phyloP scores from a whole-genome alignment of 2,797 vertebrate species.

The Tiaroga cobitis region DNA sequence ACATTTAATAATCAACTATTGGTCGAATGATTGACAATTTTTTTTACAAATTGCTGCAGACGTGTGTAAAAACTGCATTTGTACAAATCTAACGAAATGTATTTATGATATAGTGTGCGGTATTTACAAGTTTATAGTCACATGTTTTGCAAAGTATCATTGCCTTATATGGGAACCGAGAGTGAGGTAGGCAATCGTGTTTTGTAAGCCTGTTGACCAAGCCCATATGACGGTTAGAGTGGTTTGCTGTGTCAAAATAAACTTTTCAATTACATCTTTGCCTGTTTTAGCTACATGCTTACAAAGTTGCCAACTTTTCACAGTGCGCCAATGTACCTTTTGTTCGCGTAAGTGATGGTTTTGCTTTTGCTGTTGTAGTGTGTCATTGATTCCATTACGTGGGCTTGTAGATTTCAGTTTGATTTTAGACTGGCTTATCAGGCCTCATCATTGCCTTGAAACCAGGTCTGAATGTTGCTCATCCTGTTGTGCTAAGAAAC shows the following conservation, averaged over 20 bases:
- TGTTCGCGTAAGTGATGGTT: conserved; percentile 7
- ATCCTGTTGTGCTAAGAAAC: conserved; percentile 62
- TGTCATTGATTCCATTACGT: conserved; percentile 44
- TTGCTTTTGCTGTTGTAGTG: conserved; percentile 6
- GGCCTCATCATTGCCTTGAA: conserved; percentile 60
- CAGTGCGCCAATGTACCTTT: conserved; percentile 19
- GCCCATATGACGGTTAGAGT: conserved; percentile 70
- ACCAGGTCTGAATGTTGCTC: conserved; percentile 65
- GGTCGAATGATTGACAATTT: background rate
- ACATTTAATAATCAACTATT: background rate
- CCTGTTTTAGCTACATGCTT: conserved; percentile 40
- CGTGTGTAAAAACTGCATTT: background rate
- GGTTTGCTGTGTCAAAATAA: conserved; percentile 69
- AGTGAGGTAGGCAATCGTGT: conserved; percentile 75
- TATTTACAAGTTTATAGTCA: conserved; percentile 47
- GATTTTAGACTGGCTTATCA: conserved; percentile 59
- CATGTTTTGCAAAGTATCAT: conserved; percentile 67
- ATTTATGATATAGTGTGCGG: background rate
- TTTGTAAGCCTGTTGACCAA: conserved; percentile 79
- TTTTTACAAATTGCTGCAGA: background rate
- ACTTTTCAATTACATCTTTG: conserved; percentile 54
- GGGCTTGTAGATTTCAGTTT: conserved; percentile 58
- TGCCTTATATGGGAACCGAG: conserved; percentile 80
- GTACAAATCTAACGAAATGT: conserved; percentile 17
- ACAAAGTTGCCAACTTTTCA: background rate